Base-by-base conservation (phyloP, 2,888 invertebrate species). In the Danaus chrysippus region DNA sequence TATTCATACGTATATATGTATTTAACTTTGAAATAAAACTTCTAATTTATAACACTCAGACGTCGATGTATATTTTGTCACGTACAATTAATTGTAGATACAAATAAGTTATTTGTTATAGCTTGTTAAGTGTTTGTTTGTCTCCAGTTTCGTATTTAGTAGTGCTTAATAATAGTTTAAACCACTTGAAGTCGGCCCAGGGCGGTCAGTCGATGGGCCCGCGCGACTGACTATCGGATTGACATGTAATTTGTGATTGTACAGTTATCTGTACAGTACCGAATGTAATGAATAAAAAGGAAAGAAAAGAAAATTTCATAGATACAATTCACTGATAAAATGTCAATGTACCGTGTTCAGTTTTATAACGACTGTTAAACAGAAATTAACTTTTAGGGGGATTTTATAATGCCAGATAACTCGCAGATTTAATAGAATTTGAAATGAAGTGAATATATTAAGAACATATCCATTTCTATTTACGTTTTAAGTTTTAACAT, bases 181-280 rank as follows among this genome's bases (percentile, higher is more conserved):
- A 66, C 68, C 69, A 70, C 69, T 68, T 70, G 68, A 60, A 73
- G 70, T 72, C 71, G 70, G 75, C 76, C 74, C 71, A 68, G 67
- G 71, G 75, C 77, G 78, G 73, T 74, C 67, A 69, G 75, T 73
- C 73, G 71, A 68, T 76, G 73, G 73, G 65, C 74, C 67, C 80
- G 81, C 83, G 80, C 80, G 78, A 76, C 77, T 81, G 84, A 75
- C 75, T 78, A 85, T 84, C 73, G 75, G 87, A 87, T 84, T 87
- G 88, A 87, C 88, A 78, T 85, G 79, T 83, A 87, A 88, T 71
- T 72, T 70, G 71, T 68, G 66, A 81, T 81, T 81, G 73, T 70
- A 73, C 75, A 77, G 76, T 76, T 76, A 66, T 66, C 64, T 66
- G 46, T 60, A 58, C 61, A 49, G 59, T 62, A 49, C 60, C 56